These are phyloP conservation scores for Pedetes capensis DNA, from an alignment of 2,113 vertebrate species.

Conservation along the genomic window DNA sequence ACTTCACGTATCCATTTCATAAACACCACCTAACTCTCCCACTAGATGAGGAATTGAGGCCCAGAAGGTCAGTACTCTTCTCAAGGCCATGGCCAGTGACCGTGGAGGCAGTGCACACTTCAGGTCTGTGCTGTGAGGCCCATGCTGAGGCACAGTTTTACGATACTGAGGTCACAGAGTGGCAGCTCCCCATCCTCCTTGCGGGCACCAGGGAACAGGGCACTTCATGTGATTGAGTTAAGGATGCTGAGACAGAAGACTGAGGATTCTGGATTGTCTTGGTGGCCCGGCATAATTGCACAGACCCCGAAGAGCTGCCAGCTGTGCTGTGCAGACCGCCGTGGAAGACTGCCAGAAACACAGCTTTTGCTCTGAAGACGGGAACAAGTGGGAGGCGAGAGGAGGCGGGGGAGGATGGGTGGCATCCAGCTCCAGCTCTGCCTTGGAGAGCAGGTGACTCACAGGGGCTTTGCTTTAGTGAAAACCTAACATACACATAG, in stretches of 20 bases:
- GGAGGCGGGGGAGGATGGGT: not conserved
- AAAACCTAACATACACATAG: not conserved
- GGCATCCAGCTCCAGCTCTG: not conserved
- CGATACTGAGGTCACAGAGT: not conserved
- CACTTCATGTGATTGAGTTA: not conserved
- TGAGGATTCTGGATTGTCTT: not conserved
- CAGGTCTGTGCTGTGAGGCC: not conserved
- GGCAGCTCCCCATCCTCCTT: too few relatives aligned
- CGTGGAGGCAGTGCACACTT: not conserved
- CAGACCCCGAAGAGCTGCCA: not conserved
- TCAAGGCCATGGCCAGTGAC: not conserved
- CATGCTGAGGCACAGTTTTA: too few relatives aligned
- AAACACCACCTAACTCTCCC: not conserved
- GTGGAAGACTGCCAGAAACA: too few relatives aligned
- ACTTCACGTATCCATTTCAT: not conserved
- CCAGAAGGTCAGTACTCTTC: not conserved
- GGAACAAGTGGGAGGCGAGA: not conserved
- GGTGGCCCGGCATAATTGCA: not conserved
- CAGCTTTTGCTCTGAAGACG: not conserved
- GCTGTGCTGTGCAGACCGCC: too few relatives aligned
- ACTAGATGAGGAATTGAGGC: not conserved
- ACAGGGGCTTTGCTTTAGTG: not conserved
- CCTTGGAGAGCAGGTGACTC: not conserved
- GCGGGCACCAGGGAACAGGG: not conserved
- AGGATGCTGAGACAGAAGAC: too few relatives aligned